Conservation (phyloP, 2,888 invertebrate species). For the Saturnia pavonia region DNA sequence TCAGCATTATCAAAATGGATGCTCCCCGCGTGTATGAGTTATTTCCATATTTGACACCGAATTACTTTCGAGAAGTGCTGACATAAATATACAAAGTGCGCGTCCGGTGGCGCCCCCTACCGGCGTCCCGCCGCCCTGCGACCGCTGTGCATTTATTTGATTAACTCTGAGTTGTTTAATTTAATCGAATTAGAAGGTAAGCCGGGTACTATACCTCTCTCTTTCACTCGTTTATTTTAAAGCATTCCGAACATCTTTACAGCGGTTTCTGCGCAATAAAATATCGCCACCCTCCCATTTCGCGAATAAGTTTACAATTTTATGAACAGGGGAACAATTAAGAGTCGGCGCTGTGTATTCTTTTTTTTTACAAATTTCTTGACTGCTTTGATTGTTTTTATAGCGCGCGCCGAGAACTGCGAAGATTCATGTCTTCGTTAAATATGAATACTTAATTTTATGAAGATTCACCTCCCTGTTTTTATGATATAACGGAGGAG, state of each 20-base stretch:
- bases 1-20: constrained; percentile 81
- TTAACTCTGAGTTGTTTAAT: constrained; percentile 83
- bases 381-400: constrained; percentile 74
- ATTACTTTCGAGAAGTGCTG: constrained; percentile 81
- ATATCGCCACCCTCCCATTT: constrained; percentile 74
- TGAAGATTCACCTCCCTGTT: constrained; percentile 66
- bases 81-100: constrained; percentile 71
- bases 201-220: constrained; percentile 47
- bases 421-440: constrained; percentile 75
- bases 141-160: constrained; percentile 81
- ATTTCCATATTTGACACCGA: constrained; percentile 82
- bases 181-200: constrained; percentile 81
- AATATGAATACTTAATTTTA: constrained; percentile 79
- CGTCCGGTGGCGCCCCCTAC: constrained; percentile 42
- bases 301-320: constrained; percentile 80
- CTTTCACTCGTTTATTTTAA: constrained; percentile 75
- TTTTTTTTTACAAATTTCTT: constrained; percentile 74
- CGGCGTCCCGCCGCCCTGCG: constrained; percentile 45
- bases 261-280: constrained; percentile 80
- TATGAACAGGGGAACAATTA: constrained; percentile 81
- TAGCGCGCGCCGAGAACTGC: constrained; percentile 52
- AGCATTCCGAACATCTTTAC: constrained; percentile 79
- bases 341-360: constrained; percentile 64
- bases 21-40: constrained; percentile 78
- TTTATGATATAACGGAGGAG: constrained; percentile 58